A percentile compares a stretch with the other conserved stretches of the same genome.
Conservation (phyloP, 2,797 vertebrate species). For the Sebastolobus alascanus region DNA sequence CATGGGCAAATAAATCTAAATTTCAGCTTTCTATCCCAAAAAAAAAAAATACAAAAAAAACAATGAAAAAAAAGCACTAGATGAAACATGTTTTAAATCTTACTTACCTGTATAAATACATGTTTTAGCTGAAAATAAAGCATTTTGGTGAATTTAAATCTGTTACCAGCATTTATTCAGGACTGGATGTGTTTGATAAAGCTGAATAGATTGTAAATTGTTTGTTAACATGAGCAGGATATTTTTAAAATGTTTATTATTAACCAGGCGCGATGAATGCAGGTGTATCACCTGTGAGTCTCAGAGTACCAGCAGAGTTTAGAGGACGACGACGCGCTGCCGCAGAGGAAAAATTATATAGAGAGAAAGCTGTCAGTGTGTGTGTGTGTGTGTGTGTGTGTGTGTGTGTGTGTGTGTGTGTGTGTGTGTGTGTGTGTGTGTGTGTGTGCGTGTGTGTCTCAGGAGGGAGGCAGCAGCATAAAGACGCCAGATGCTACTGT, state of each 20-base stretch:
- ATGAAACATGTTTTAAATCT: too few species aligned
- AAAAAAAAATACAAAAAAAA: too few species aligned
- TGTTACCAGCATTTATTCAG: neutral
- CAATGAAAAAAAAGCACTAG: too few species aligned
- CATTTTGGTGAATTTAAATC: too few species aligned
- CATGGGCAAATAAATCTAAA: too few species aligned
- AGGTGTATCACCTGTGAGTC: conserved; percentile 3
- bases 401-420: conserved; percentile 22
- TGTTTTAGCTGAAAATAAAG: too few species aligned
- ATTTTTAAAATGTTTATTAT: neutral
- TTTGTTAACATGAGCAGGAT: neutral
- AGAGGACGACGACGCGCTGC: conserved; percentile 22
- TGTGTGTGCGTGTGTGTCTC: conserved; percentile 45
- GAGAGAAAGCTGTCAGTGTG: conserved; percentile 34
- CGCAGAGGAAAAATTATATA: conserved; percentile 48
- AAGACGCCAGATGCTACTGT: conserved; percentile 74
- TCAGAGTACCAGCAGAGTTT: conserved; percentile 8
- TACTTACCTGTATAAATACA: fast-evolving
- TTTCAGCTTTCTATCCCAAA: too few species aligned
- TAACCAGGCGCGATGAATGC: neutral
- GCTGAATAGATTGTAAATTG: neutral
- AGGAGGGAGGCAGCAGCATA: conserved; percentile 65
- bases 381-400: conserved; percentile 26
- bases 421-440: conserved; percentile 30
- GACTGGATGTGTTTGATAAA: neutral